phyloP scores from a whole-genome alignment of 2,797 vertebrate genomes.

The Pantherophis vulpinus region DNA sequence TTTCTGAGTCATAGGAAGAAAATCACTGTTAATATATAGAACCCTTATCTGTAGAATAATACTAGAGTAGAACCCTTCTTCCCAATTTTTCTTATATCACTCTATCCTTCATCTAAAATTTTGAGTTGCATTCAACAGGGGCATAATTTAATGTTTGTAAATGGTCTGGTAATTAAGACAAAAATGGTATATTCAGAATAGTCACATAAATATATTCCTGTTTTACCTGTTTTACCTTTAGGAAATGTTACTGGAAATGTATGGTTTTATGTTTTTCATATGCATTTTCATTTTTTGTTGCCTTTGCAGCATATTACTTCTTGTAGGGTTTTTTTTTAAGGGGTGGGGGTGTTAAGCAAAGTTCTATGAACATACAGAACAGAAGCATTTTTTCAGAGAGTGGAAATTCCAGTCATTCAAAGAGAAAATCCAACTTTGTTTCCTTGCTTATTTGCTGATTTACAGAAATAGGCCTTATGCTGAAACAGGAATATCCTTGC shows the following conservation, averaged over 20 bases:
- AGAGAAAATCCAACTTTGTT: not conserved
- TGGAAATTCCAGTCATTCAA: constrained; percentile 14
- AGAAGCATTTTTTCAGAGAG: constrained; percentile 37
- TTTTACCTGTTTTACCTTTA: not conserved
- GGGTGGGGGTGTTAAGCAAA: constrained; percentile 9
- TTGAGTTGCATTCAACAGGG: not conserved
- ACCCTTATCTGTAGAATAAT: not conserved
- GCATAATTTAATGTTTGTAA: not conserved
- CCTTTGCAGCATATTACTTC: constrained; percentile 34
- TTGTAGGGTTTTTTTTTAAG: not conserved
- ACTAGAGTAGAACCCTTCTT: not conserved
- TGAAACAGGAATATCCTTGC: not conserved
- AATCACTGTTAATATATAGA: not conserved
- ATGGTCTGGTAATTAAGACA: not conserved
- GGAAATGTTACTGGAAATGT: not conserved
- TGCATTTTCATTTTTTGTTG: constrained; percentile 19
- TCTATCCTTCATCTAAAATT: not conserved
- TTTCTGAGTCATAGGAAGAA: not conserved
- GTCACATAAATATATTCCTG: not conserved
- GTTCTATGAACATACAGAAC: constrained; percentile 27
- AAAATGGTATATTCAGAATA: not conserved
- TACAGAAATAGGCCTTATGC: not conserved
- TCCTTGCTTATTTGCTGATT: not conserved
- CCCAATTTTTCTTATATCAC: not conserved
- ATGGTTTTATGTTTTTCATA: not conserved